Conservation (phyloP, 2,888 invertebrate species). For the Apocheima hispidaria region DNA sequence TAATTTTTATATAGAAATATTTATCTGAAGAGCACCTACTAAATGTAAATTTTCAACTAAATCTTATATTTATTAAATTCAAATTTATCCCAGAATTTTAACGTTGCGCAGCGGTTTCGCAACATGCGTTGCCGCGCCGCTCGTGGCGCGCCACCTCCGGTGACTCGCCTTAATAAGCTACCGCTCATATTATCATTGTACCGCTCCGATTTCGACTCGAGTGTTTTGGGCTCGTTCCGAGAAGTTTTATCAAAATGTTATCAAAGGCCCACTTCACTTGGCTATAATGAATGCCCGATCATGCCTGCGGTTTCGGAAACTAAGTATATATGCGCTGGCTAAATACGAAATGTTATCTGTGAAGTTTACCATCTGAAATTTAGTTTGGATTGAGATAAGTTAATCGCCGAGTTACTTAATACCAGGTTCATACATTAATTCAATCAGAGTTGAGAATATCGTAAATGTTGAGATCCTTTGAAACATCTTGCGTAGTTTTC, state of each 20-base stretch:
- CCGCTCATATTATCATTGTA: slow-evolving; percentile 7
- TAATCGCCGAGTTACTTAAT: not conserved
- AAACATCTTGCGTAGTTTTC: too few species aligned
- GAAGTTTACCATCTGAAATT: not conserved
- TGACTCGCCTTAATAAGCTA: too few species aligned
- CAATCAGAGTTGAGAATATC: too few species aligned
- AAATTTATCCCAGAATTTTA: too few species aligned
- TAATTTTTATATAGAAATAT: too few species aligned
- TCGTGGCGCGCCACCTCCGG: too few species aligned
- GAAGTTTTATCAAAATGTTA: slow-evolving; percentile 22
- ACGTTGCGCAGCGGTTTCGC: too few species aligned
- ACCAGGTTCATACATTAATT: not conserved
- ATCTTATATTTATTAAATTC: too few species aligned
- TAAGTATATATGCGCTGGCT: not conserved
- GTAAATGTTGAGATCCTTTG: too few species aligned
- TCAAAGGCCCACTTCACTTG: slow-evolving; percentile 19
- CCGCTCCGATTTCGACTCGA: slow-evolving; percentile 11
- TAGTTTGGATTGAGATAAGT: not conserved
- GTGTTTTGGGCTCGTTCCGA: not conserved
- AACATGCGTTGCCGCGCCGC: too few species aligned
- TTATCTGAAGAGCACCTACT: too few species aligned
- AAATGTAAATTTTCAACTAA: too few species aligned
- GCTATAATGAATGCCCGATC: slow-evolving; percentile 8
- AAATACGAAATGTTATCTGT: slow-evolving; percentile 2
- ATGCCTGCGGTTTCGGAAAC: not conserved